A percentile compares a stretch with the other conserved stretches of the same genome.
phyloP scores from a whole-genome alignment of 2,888 invertebrate species.

The Pinctada fucata region DNA sequence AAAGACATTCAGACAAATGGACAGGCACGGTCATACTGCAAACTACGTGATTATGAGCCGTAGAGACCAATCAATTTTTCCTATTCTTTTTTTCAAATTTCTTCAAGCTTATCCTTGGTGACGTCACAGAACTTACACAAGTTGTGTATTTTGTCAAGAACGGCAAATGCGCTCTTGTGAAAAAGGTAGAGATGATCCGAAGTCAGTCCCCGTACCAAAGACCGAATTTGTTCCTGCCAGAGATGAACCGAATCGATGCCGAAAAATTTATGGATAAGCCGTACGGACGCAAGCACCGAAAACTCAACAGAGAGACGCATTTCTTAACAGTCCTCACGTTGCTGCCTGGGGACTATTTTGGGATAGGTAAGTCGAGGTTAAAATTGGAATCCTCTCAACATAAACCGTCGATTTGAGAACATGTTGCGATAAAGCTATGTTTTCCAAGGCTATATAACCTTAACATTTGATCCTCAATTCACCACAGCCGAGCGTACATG shows the following conservation, averaged over 20 bases:
- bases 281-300: slow-evolving; percentile 43
- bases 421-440: no score
- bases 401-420: no score
- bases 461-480: no score
- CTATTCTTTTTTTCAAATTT: no score
- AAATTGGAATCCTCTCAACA: neutral
- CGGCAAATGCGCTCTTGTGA: slow-evolving; percentile 56
- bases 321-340: slow-evolving; percentile 54
- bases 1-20: no score
- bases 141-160: slow-evolving; percentile 54
- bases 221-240: slow-evolving; percentile 44
- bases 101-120: slow-evolving; percentile 52
- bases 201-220: slow-evolving; percentile 54
- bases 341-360: slow-evolving; percentile 55
- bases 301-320: slow-evolving; percentile 41
- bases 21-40: no score
- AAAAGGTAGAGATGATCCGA: slow-evolving; percentile 48
- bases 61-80: no score
- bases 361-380: slow-evolving; percentile 47
- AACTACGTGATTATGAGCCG: no score
- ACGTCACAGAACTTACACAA: slow-evolving; percentile 42
- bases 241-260: slow-evolving; percentile 14
- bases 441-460: no score
- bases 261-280: slow-evolving; percentile 48
- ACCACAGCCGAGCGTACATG: no score